phyloP scores from a whole-genome alignment of 2,888 invertebrate genomes.

The Amiota communis region DNA sequence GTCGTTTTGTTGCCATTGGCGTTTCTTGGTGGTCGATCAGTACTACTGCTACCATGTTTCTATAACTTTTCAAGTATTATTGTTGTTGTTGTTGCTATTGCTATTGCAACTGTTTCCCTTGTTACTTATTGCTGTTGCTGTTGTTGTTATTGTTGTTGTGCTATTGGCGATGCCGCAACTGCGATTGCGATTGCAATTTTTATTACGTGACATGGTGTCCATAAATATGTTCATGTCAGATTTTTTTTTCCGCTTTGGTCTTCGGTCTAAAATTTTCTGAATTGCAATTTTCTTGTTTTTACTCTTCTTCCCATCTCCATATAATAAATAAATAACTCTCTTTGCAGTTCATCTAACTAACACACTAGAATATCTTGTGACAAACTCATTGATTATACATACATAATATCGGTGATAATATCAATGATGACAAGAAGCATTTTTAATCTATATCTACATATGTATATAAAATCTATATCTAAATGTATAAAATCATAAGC shows the following conservation, averaged over 20 bases:
- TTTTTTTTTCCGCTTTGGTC: slow-evolving; percentile 13
- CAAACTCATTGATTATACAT: no score
- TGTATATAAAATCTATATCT: no score
- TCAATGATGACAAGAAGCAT: no score
- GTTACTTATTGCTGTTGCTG: slow-evolving; percentile 28
- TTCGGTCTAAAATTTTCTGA: no score
- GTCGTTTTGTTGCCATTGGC: slow-evolving; percentile 12
- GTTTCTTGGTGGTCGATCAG: slow-evolving; percentile 22
- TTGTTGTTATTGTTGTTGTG: slow-evolving; percentile 25
- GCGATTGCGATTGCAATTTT: slow-evolving; percentile 51
- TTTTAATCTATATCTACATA: no score
- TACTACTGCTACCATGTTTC: background rate
- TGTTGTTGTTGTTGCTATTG: slow-evolving; percentile 33
- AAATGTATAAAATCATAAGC: no score
- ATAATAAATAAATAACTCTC: no score
- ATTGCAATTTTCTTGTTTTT: no score
- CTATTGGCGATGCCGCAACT: slow-evolving; percentile 46
- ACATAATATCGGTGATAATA: no score
- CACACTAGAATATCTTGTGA: no score
- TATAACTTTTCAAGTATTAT: slow-evolving; percentile 4
- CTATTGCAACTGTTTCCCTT: slow-evolving; percentile 23
- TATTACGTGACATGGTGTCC: slow-evolving; percentile 62
- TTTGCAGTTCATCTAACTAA: no score
- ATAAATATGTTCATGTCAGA: slow-evolving; percentile 50
- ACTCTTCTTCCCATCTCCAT: no score